Evolutionary conservation across 2,888 invertebrate genomes (phyloP), one percentile per base, ranked within the genome.

Genomic region (Leucophora obtusa): DNA sequence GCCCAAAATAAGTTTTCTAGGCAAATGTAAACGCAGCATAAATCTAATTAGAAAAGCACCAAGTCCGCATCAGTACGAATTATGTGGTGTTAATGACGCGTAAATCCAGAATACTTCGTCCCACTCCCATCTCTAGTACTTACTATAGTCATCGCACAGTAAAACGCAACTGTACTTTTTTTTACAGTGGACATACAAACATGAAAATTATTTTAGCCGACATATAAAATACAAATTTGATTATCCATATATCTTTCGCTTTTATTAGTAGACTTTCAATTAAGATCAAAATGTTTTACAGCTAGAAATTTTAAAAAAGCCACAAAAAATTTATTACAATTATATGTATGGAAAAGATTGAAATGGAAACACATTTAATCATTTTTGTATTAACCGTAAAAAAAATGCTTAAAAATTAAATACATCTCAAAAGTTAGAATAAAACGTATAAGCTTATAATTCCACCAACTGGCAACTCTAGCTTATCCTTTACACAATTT

Each of bases 241-340:
- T 28, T 56, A 59, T 79, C 43, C 58, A 68, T 70, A 28, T 21
- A 17, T 69, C 47, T 63, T 58, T 75, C 15, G 10, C 51, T 14
- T 79, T 80, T 76, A 73, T 81, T 79, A 73, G n/a, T 76, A 58
- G 63, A 68, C 50, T 33, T 69, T 69, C 65, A 60, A 65, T 80
- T 72, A 56, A 63, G 21, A 76, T 53, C 53, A 50, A 69, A 56
- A 43, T 18, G 21, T 58, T 59, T 72, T 68, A 69, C 38, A 73
- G 15, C 66, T 66, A 66, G 53, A 54, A 28, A 21, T n/a, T 50
- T 33, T 56, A 74, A 24, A 63, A 58, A 70, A 74, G 21, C 21
- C 2, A 70, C 14, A 15, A 18, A n/a, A 17, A 11, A 17, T 65
- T 17, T 9, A 54, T 58, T 58, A n/a, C n/a, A 58, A 9, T 9